A percentile compares a stretch with the other conserved stretches of the same genome.
phyloP scores from a whole-genome alignment of 2,797 vertebrate genomes.

The Eulemur rubriventer region DNA sequence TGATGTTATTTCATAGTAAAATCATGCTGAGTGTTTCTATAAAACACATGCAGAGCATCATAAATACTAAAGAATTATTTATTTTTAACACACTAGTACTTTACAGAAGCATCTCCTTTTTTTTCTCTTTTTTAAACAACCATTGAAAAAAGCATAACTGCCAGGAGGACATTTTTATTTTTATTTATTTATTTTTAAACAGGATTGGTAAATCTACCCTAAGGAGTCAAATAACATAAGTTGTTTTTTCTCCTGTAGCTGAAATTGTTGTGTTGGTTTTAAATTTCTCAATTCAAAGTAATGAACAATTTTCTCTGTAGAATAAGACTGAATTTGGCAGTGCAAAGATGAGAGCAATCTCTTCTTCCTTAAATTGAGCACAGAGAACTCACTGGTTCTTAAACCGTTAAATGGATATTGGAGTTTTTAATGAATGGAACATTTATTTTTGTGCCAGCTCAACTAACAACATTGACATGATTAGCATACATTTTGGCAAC shows the following conservation, averaged over 20 bases:
- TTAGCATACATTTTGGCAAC: slow-evolving; percentile 86
- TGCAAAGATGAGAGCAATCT: slow-evolving; percentile 75
- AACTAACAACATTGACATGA: slow-evolving; percentile 82
- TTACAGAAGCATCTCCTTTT: not conserved
- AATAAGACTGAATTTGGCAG: slow-evolving; percentile 65
- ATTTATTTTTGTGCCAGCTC: slow-evolving; percentile 87
- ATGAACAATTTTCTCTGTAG: slow-evolving; percentile 72
- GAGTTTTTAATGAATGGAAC: slow-evolving; percentile 86
- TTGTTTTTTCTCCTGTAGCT: not conserved
- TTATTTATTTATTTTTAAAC: not conserved
- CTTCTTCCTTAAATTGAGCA: slow-evolving; percentile 81
- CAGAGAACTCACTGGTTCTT: slow-evolving; percentile 70
- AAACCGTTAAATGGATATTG: slow-evolving; percentile 83
- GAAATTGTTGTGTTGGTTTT: slow-evolving; percentile 59
- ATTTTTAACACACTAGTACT: not conserved
- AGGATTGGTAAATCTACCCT: not conserved
- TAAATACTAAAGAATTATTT: not conserved
- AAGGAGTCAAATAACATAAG: not conserved
- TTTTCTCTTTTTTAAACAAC: not conserved
- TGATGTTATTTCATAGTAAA: not conserved
- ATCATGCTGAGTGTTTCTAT: not conserved
- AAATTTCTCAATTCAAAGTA: slow-evolving; percentile 74
- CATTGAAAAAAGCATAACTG: not conserved
- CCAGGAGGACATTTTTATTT: not conserved
- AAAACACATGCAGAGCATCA: not conserved